Conservation (phyloP, 2,888 invertebrate genomes). For the Archips xylosteana region DNA sequence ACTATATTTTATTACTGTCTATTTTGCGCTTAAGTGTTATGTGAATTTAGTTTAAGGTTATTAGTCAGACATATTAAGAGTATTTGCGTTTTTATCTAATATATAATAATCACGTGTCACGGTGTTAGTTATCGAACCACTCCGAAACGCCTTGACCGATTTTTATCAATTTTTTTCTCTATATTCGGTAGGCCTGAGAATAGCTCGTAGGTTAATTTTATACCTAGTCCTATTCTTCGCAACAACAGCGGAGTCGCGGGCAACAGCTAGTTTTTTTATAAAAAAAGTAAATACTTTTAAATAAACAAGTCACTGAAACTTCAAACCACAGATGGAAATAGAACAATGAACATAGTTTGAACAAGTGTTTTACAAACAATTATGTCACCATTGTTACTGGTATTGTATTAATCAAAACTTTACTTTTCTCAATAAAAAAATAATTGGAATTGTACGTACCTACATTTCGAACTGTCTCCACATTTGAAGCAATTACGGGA, state of each 20-base stretch:
- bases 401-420: background rate
- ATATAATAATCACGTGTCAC: too few species aligned
- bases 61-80: background rate
- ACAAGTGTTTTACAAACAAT: background rate
- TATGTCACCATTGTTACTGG: background rate
- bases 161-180: too few species aligned
- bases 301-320: background rate
- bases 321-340: background rate
- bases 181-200: too few species aligned
- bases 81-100: too few species aligned
- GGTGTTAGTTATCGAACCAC: too few species aligned
- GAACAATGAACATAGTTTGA: background rate
- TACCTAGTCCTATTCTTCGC: too few species aligned
- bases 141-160: too few species aligned
- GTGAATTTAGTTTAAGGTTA: background rate
- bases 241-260: too few species aligned
- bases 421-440: background rate
- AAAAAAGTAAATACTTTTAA: background rate
- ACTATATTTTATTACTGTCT: slow-evolving; percentile 19
- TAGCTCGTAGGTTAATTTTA: too few species aligned
- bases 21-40: slow-evolving; percentile 15
- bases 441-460: background rate
- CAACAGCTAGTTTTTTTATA: too few species aligned
- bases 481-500: background rate
- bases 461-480: too few species aligned